phyloP scores from a whole-genome alignment of 2,888 invertebrate species.

The Exocentrus adspersus region DNA sequence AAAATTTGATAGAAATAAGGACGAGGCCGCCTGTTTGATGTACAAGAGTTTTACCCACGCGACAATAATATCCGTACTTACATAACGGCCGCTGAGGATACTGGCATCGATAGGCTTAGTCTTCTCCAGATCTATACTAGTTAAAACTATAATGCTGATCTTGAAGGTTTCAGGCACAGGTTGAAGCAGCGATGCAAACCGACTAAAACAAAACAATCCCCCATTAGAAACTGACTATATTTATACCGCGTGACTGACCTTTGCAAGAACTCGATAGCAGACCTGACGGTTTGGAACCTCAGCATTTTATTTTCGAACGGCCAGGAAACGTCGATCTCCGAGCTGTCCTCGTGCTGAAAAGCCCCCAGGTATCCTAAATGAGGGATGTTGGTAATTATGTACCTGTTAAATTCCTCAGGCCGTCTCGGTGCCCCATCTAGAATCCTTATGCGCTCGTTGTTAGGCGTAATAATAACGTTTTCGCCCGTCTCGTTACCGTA shows the following conservation, averaged over 20 bases:
- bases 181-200: constrained; percentile 50
- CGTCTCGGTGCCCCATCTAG: constrained; percentile 34
- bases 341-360: constrained; percentile 35
- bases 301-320: constrained; percentile 50
- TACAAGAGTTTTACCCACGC: not conserved
- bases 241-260: constrained; percentile 40
- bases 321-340: constrained; percentile 52
- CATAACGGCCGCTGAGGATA: constrained; percentile 55
- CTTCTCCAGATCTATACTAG: constrained; percentile 44
- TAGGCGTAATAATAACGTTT: constrained; percentile 27
- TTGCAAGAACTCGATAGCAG: constrained; percentile 45
- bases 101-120: constrained; percentile 49
- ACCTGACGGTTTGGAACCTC: constrained; percentile 43
- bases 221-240: not conserved
- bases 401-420: constrained; percentile 48
- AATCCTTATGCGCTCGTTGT: constrained; percentile 31
- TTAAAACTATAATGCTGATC: constrained; percentile 50
- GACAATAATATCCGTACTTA: constrained; percentile 52
- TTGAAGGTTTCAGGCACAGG: constrained; percentile 52
- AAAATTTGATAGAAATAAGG: no score
- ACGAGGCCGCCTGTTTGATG: no score
- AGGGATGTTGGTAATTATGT: constrained; percentile 54
- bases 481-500: constrained; percentile 24
- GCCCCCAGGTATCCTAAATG: constrained; percentile 55
- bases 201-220: constrained; percentile 40